Conservation (phyloP, 2,797 vertebrate species). For the Hydrophis major region DNA sequence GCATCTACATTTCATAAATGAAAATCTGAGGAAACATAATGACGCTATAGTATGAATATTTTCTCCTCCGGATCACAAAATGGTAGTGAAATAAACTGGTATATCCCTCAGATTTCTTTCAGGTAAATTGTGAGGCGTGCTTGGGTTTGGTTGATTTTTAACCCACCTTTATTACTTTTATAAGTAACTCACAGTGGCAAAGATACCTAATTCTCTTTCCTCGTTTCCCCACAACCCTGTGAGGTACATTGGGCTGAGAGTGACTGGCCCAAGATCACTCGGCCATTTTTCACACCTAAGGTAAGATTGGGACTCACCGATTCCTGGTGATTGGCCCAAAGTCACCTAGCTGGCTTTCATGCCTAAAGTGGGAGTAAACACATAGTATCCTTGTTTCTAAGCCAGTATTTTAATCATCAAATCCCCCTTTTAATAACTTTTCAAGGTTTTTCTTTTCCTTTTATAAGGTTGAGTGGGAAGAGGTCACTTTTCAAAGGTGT, state of each 20-base stretch:
- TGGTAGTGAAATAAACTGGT: not conserved
- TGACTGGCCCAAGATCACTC: not conserved
- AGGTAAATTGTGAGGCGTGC: not conserved
- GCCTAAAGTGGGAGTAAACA: not conserved
- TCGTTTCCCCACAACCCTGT: not conserved
- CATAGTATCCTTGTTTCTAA: not conserved
- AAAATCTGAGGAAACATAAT: not conserved
- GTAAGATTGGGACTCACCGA: not conserved
- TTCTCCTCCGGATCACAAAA: not conserved
- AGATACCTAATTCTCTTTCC: not conserved
- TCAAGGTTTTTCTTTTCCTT: not conserved
- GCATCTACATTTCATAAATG: not conserved
- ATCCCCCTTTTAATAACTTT: not conserved
- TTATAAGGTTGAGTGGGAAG: not conserved
- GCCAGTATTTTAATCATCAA: not conserved
- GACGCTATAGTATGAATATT: not conserved
- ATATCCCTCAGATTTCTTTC: not conserved
- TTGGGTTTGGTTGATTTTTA: not conserved
- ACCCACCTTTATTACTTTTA: not conserved
- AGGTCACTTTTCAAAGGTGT: not conserved
- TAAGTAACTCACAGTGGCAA: not conserved
- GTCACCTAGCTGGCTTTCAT: not conserved
- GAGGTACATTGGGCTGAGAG: not conserved
- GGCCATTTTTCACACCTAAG: not conserved
- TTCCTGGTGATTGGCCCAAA: not conserved